Conservation (phyloP, 2,888 invertebrate species). For the Rhodophaea formosa region DNA sequence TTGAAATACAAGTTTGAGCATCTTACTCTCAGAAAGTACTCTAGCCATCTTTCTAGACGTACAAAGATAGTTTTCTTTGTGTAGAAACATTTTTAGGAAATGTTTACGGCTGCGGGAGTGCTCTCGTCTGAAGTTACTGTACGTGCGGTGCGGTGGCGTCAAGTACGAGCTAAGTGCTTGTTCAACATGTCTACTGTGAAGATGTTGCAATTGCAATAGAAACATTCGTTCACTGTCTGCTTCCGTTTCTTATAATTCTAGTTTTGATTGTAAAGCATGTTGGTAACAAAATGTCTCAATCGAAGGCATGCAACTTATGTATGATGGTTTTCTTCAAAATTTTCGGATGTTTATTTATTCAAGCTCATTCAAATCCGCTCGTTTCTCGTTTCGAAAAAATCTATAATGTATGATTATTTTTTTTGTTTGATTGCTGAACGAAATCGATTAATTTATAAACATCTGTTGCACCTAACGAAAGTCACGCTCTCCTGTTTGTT, state of each 20-base stretch:
- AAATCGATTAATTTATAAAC: neutral
- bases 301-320: neutral
- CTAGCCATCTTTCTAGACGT: neutral
- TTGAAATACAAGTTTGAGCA: neutral
- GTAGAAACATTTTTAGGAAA: constrained; percentile 42
- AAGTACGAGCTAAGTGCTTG: constrained; percentile 63
- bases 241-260: constrained; percentile 22
- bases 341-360: no score
- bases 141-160: constrained; percentile 61
- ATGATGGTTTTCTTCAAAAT: no score
- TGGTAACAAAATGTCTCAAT: neutral
- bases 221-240: constrained; percentile 24
- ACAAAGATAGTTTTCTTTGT: constrained; percentile 31
- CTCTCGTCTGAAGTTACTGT: constrained; percentile 48
- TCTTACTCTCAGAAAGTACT: neutral
- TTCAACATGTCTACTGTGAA: constrained; percentile 70
- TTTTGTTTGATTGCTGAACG: no score
- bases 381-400: no score
- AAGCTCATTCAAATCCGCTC: no score
- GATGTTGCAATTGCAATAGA: constrained; percentile 47
- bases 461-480: constrained; percentile 27
- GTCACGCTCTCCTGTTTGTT: constrained; percentile 24
- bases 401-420: no score
- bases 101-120: constrained; percentile 46
- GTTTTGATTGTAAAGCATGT: neutral